These are phyloP conservation scores for Notiomystis cincta DNA, from an alignment of 2,113 vertebrate species.

Conservation along the genomic window DNA sequence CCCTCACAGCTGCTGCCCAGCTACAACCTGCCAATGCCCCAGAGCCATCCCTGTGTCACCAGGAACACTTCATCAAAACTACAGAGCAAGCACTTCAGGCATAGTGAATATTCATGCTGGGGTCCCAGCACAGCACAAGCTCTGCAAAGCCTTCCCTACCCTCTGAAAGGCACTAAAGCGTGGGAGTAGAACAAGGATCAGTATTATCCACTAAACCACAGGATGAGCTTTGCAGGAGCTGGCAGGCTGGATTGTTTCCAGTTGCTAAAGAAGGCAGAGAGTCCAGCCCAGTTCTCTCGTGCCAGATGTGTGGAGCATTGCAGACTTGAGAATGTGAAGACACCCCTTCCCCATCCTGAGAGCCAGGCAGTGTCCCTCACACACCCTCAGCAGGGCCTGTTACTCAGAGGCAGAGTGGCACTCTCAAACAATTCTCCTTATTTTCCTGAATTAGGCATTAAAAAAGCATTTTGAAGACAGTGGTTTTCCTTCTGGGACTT, in stretches of 20 bases:
- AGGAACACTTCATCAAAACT: background rate
- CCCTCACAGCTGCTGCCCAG: background rate
- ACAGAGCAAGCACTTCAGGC: background rate
- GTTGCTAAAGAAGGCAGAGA: background rate
- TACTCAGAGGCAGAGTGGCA: background rate
- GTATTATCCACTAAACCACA: constrained; percentile 31
- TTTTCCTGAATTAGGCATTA: background rate
- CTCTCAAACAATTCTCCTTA: background rate
- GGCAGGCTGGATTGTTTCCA: constrained; percentile 35
- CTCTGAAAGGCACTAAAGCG: background rate
- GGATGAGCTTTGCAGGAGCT: constrained; percentile 21
- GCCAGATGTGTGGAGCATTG: background rate
- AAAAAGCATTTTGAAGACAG: background rate
- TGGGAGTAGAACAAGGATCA: constrained; percentile 46
- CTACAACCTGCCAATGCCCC: background rate
- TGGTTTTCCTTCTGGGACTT: background rate
- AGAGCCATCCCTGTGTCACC: background rate
- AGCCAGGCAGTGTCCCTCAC: background rate
- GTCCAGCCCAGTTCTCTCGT: background rate
- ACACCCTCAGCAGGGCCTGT: background rate
- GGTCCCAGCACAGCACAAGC: background rate
- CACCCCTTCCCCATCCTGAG: background rate
- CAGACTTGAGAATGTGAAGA: background rate
- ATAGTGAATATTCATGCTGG: background rate
- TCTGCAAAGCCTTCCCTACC: background rate